Conservation (phyloP, 2,888 invertebrate genomes). For the Philopedon plagiatum region DNA sequence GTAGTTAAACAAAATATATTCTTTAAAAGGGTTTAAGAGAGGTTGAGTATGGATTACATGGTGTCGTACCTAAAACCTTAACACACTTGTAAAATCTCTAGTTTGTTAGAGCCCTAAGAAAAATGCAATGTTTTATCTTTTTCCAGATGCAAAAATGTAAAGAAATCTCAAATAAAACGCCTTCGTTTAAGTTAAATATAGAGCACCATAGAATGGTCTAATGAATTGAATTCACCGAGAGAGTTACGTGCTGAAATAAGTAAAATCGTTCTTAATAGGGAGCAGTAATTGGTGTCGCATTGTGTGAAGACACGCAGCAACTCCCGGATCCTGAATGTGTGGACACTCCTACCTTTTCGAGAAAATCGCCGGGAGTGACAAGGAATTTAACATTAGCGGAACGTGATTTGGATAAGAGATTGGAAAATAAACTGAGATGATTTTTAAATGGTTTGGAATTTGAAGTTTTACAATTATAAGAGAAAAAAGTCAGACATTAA, state of each 20-base stretch:
- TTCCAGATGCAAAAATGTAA: too few species aligned
- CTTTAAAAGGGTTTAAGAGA: too few species aligned
- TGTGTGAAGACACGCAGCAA: conserved; percentile 56
- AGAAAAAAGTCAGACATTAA: too few species aligned
- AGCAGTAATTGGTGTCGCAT: conserved; percentile 57
- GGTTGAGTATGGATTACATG: too few species aligned
- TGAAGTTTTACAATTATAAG: too few species aligned
- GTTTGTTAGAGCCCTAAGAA: too few species aligned
- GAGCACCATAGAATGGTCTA: conserved; percentile 47
- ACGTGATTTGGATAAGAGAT: conserved; percentile 54
- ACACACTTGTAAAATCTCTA: too few species aligned
- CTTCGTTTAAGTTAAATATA: conserved; percentile 32
- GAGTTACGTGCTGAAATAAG: conserved; percentile 57
- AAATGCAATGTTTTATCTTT: too few species aligned
- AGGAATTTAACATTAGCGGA: conserved; percentile 37
- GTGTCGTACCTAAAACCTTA: too few species aligned
- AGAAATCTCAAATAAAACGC: conserved; percentile 31
- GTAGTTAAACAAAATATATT: too few species aligned
- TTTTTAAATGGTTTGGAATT: neutral
- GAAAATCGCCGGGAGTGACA: conserved; percentile 49
- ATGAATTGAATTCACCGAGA: conserved; percentile 58
- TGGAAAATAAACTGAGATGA: conserved; percentile 10
- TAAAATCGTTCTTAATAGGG: conserved; percentile 52
- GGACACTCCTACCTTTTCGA: conserved; percentile 55
- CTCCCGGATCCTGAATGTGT: conserved; percentile 52